phyloP scores from a whole-genome alignment of 2,797 vertebrate genomes.

The Cuculus canorus region DNA sequence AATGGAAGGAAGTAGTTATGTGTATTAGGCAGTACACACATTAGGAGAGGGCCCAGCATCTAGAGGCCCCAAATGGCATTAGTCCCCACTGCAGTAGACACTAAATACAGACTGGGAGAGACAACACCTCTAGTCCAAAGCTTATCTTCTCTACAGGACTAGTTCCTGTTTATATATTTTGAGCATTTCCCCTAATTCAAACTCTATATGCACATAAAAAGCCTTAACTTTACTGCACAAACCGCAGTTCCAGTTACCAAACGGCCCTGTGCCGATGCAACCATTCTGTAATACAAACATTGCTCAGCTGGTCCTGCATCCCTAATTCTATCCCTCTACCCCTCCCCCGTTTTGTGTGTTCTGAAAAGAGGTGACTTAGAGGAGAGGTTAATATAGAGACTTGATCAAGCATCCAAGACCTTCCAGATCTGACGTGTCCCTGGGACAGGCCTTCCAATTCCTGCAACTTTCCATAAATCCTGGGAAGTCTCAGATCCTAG shows the following conservation, averaged over 20 bases:
- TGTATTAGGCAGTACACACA: conserved; percentile 42
- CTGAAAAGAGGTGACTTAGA: neutral
- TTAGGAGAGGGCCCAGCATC: neutral
- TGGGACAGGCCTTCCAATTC: neutral
- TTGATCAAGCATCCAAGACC: neutral
- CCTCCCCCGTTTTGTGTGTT: neutral
- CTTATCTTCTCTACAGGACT: conserved; percentile 54
- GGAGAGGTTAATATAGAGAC: neutral
- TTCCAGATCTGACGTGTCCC: neutral
- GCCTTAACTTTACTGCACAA: neutral
- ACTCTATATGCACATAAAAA: neutral
- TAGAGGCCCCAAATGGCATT: conserved; percentile 9
- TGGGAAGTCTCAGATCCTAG: neutral
- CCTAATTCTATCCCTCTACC: neutral
- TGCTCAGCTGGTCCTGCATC: neutral
- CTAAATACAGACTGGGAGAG: conserved; percentile 12
- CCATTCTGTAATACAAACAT: neutral
- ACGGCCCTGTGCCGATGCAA: rapidly evolving
- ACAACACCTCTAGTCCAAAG: neutral
- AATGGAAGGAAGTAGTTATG: conserved; percentile 64
- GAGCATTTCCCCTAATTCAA: conserved; percentile 55
- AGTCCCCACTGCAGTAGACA: neutral
- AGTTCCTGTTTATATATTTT: conserved; percentile 58
- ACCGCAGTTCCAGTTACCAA: neutral
- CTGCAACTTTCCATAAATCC: neutral